Conservation (phyloP, 2,113 vertebrate species). For the Phylloscopus whistleri region DNA sequence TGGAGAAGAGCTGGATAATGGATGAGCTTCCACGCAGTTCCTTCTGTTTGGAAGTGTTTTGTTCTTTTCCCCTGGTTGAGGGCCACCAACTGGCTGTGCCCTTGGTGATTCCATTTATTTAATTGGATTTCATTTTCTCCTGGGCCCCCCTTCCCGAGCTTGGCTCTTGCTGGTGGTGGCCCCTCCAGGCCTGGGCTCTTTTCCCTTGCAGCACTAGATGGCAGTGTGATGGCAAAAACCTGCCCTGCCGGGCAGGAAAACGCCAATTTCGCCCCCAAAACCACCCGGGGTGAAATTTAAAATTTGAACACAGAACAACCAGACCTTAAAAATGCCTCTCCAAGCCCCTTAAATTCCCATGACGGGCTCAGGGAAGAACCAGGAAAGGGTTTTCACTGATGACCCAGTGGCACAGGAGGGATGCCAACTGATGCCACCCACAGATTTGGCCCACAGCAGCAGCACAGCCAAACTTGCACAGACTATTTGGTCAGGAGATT, state of each 20-base stretch:
- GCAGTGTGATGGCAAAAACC: constrained; percentile 64
- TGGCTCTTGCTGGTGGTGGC: not conserved
- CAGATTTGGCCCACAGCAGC: not conserved
- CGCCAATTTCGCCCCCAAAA: not conserved
- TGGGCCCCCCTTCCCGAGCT: not conserved
- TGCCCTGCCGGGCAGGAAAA: not conserved
- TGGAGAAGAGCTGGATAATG: not conserved
- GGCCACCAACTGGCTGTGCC: not conserved
- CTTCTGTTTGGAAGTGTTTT: accelerated
- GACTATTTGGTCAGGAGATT: not conserved
- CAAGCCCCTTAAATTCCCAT: not conserved
- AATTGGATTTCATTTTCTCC: accelerated
- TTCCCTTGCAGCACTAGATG: constrained; percentile 64
- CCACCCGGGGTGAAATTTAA: not conserved
- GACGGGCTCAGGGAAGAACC: not conserved
- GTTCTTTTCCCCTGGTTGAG: accelerated
- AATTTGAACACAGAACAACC: not conserved
- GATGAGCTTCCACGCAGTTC: not conserved
- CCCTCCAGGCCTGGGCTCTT: not conserved
- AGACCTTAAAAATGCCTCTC: not conserved
- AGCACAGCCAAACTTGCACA: not conserved
- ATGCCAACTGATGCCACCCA: not conserved
- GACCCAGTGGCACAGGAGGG: not conserved
- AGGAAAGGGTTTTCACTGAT: not conserved
- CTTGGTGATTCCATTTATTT: not conserved